Evolutionary conservation across 2,888 invertebrate genomes (phyloP).

Genomic region (Ormyrus nitidulus): DNA sequence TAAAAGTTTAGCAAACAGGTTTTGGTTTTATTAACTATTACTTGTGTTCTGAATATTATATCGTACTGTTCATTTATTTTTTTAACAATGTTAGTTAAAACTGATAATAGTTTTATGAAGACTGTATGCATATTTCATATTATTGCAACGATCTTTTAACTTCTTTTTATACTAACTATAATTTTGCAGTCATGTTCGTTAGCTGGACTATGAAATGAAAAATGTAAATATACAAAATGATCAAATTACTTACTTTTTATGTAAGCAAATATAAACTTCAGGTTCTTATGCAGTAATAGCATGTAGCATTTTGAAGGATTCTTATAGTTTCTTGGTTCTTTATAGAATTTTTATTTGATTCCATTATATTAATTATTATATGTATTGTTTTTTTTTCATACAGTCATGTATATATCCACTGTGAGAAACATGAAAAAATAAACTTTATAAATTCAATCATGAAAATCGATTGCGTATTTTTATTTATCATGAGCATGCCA

Average conservation of each 20-base stretch:
- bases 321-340: conserved; percentile 35
- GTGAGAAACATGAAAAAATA: conserved; percentile 49
- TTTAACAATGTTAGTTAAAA: conserved; percentile 46
- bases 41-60: conserved; percentile 50
- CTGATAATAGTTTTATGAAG: conserved; percentile 43
- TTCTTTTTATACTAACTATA: conserved; percentile 34
- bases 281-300: conserved; percentile 30
- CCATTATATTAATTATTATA: conserved; percentile 34
- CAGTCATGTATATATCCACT: conserved; percentile 54
- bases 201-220: conserved; percentile 41
- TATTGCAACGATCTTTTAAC: conserved; percentile 18
- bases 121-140: conserved; percentile 50
- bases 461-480: background rate
- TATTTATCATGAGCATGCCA: background rate
- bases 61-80: conserved; percentile 44
- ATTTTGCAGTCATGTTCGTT: conserved; percentile 44
- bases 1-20: conserved; percentile 54
- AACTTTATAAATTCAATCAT: conserved; percentile 55
- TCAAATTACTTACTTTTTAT: conserved; percentile 32
- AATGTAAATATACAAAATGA: conserved; percentile 53
- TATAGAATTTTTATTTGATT: conserved; percentile 47
- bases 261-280: conserved; percentile 27
- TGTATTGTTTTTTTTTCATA: conserved; percentile 49
- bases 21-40: conserved; percentile 54
- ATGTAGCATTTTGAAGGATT: conserved; percentile 30